Conservation (phyloP, 2,797 vertebrate genomes). For the Telmatherina bonti region DNA sequence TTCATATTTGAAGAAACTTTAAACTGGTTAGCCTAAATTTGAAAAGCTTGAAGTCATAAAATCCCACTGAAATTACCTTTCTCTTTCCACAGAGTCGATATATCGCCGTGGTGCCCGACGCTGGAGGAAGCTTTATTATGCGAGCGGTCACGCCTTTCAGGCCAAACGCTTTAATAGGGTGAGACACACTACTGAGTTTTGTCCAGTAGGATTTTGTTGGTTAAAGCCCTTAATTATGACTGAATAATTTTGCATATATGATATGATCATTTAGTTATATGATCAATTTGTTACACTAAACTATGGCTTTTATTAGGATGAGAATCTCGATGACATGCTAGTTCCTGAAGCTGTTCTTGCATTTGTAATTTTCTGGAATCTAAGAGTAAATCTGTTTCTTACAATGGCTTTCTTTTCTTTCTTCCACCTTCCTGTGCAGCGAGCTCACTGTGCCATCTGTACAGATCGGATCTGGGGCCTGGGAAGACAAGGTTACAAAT, state of each 20-base stretch:
- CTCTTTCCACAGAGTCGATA: slow-evolving; percentile 89
- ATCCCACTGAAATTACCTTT: background rate
- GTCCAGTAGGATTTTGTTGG: background rate
- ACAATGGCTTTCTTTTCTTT: background rate
- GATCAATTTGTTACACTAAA: no score
- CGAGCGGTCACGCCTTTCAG: slow-evolving; percentile 97
- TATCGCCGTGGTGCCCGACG: slow-evolving; percentile 96
- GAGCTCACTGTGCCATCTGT: slow-evolving; percentile 98
- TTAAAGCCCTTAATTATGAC: background rate
- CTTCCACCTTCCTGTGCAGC: slow-evolving; percentile 74
- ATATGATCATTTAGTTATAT: no score
- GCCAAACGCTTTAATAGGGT: slow-evolving; percentile 99
- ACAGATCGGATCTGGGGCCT: slow-evolving; percentile 98
- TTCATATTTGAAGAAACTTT: background rate
- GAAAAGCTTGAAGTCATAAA: background rate
- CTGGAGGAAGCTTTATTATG: slow-evolving; percentile 99
- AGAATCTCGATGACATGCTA: background rate
- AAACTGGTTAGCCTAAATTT: background rate
- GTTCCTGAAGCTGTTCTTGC: slow-evolving; percentile 15
- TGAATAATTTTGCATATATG: background rate
- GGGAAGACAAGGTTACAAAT: slow-evolving; percentile 98
- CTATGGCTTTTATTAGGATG: background rate
- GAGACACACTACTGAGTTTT: slow-evolving; percentile 20
- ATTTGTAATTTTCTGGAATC: slow-evolving; percentile 3
- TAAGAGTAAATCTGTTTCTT: slow-evolving; percentile 16